Evolutionary conservation across 2,113 vertebrate genomes (phyloP).

Genomic region (Oxyura jamaicensis): DNA sequence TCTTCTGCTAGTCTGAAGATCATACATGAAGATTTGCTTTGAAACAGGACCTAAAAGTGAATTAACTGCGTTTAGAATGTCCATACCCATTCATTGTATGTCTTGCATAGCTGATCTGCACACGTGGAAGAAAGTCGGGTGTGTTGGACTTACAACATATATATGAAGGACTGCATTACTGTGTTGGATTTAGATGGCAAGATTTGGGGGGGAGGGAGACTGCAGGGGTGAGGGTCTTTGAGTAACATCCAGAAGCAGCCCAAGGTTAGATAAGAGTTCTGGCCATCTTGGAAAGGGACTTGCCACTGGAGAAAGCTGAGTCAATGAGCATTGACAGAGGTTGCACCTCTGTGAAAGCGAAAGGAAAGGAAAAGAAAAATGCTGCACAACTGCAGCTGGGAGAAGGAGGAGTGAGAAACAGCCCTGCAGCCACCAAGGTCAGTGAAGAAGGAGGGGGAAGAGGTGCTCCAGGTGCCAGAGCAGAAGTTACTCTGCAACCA

Average conservation of each 20-base stretch:
- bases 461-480: background rate
- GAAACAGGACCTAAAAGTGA: background rate
- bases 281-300: background rate
- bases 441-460: background rate
- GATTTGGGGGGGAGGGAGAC: background rate
- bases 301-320: too few species aligned
- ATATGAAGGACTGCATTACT: background rate
- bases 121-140: background rate
- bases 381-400: background rate
- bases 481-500: background rate
- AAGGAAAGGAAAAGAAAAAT: too few species aligned
- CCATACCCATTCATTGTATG: background rate
- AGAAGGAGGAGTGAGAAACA: background rate
- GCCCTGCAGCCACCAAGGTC: background rate
- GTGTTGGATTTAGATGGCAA: background rate
- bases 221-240: background rate
- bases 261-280: background rate
- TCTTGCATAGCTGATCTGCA: background rate
- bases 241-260: background rate
- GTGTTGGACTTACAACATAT: background rate
- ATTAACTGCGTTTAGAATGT: background rate
- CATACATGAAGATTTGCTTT: background rate
- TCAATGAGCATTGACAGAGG: too few species aligned
- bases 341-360: too few species aligned
- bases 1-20: background rate